Evolutionary conservation across 2,797 vertebrate genomes (phyloP).

Genomic region (Paguma larvata): DNA sequence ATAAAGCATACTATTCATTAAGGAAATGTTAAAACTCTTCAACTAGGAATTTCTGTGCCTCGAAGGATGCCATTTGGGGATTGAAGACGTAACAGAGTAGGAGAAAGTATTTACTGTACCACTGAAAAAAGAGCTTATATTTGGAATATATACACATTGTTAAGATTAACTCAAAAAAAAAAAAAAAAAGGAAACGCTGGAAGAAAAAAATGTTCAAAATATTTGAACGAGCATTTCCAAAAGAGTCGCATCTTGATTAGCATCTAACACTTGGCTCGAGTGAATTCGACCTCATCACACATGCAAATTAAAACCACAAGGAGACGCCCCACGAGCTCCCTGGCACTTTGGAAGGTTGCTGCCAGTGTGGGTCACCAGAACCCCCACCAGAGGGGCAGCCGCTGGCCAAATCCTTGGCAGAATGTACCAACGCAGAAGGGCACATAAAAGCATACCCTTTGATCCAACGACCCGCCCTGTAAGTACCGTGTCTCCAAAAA

Average conservation of each 20-base stretch:
- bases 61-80: no score
- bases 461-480: not conserved
- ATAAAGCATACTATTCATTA: not conserved
- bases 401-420: not conserved
- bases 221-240: not conserved
- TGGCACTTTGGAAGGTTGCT: not conserved
- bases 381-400: no score
- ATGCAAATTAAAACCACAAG: no score
- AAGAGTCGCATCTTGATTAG: no score
- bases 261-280: no score
- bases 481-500: not conserved
- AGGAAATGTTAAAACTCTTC: not conserved
- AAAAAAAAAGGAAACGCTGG: not conserved
- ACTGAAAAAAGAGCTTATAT: not conserved
- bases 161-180: not conserved
- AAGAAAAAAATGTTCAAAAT: not conserved
- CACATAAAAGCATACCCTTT: no score
- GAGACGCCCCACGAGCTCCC: not conserved
- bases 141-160: not conserved
- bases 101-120: not conserved
- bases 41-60: not conserved
- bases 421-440: not conserved
- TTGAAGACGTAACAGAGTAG: no score
- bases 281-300: not conserved
- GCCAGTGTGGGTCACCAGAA: accelerated